phyloP scores from a whole-genome alignment of 2,888 invertebrate species.

The Pachydiplax longipennis region DNA sequence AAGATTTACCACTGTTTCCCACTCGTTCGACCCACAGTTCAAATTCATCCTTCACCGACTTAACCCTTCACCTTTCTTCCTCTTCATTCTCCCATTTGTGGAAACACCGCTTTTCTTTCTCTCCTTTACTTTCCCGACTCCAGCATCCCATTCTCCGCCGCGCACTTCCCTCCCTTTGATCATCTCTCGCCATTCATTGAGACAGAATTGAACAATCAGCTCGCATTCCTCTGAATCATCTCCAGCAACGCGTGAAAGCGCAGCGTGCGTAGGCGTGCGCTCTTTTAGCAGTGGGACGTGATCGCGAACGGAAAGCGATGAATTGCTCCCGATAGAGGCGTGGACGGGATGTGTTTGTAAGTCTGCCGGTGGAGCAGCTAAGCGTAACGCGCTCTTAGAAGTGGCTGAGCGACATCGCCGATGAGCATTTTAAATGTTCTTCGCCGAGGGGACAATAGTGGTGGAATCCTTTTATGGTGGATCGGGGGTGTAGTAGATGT shows the following conservation, averaged over 20 bases:
- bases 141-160: background rate
- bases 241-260: background rate
- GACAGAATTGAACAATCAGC: background rate
- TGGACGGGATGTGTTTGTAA: background rate
- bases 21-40: no score
- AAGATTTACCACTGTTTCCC: no score
- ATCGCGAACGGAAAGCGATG: background rate
- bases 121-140: background rate
- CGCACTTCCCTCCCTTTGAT: background rate
- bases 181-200: background rate
- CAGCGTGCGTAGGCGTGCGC: background rate
- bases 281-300: background rate
- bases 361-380: background rate
- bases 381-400: no score
- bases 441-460: no score
- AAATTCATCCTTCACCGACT: no score
- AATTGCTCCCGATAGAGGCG: background rate
- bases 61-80: no score
- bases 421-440: no score
- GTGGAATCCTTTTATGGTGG: no score
- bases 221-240: background rate
- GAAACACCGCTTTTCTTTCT: background rate
- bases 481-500: no score
- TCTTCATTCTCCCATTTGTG: background rate
- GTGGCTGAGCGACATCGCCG: no score